Evolutionary conservation across 2,888 invertebrate species (phyloP), one percentile per base, ranked within the genome.

Genomic region (Agrypnus murinus): DNA sequence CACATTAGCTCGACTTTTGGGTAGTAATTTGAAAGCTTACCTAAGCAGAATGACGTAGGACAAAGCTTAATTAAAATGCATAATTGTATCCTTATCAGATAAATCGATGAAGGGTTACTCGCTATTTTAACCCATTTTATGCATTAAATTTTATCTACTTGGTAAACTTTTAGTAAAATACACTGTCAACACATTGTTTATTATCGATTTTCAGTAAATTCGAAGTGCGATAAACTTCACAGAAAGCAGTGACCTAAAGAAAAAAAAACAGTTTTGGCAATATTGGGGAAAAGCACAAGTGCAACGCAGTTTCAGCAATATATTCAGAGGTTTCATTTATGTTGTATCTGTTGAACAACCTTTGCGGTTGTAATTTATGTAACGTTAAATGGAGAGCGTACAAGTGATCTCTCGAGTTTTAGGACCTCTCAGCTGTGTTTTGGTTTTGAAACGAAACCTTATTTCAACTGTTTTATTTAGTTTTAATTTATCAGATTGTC

Each of bases 1-100:
- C 69, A 63, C 63, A 69, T 64, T 69, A 69, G 63, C 57, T 69
- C 38, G 60, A 69, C 69, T 69, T 69, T 69, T 58, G 57, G 69
- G 31, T 46, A 36, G 46, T 69, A 69, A 69, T 69, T 69, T 69
- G 32, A 57, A 62, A 69, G 69, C 69, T 69, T 65, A 65, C 69
- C 64, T 69, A 69, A 64, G 69, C 69, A 65, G 53, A 48, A 69
- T 58, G 45, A 59, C 64, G 69, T 45, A 40, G 53, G 67, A 31
- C 45, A 48, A 64, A 69, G 50, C 69, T 69, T 69, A 59, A 69
- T 69, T 69, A 69, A 65, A 69, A 59, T 69, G 57, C 64, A 69
- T 69, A 69, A 69, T 69, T 69, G 65, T 60, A 62, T 64, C 50
- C 68, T 68, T 62, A 68, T 68, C 68, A 36, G 62, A 62, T 53